phyloP scores from a whole-genome alignment of 2,888 invertebrate genomes.

The Lasioglossum lativentre region DNA sequence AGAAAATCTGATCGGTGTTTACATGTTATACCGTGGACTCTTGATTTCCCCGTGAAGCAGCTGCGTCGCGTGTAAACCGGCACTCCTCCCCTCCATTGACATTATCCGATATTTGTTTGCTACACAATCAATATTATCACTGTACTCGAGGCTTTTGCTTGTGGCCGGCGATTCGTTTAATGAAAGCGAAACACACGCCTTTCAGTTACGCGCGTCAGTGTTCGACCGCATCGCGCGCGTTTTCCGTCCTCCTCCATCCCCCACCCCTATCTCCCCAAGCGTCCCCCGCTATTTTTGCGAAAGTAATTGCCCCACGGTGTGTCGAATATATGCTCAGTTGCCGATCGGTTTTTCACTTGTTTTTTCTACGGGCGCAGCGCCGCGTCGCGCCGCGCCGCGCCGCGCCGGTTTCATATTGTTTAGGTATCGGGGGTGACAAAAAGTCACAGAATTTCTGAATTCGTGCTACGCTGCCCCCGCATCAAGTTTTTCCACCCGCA shows the following conservation, averaged over 20 bases:
- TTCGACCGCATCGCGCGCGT: background rate
- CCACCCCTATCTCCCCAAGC: background rate
- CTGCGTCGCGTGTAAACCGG: background rate
- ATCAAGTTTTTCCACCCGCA: background rate
- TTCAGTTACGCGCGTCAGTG: slow-evolving; percentile 16
- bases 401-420: slow-evolving; percentile 5
- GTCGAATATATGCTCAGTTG: background rate
- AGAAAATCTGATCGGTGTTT: slow-evolving; percentile 23
- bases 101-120: slow-evolving; percentile 41
- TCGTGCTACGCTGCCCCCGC: background rate
- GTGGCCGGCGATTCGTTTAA: slow-evolving; percentile 57
- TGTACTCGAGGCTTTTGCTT: slow-evolving; percentile 46
- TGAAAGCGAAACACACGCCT: slow-evolving; percentile 52
- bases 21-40: slow-evolving; percentile 8
- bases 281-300: slow-evolving; percentile 19
- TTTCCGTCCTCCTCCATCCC: background rate
- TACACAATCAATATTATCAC: slow-evolving; percentile 65
- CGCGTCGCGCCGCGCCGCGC: background rate
- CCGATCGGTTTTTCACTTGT: background rate
- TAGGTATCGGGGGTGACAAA: background rate
- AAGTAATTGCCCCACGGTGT: background rate
- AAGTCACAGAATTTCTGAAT: slow-evolving; percentile 7
- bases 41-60: slow-evolving; percentile 33
- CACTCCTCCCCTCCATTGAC: slow-evolving; percentile 6
- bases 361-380: background rate